Evolutionary conservation across 2,797 vertebrate genomes (phyloP).

Genomic region (Hyperoplus lanceolatus): DNA sequence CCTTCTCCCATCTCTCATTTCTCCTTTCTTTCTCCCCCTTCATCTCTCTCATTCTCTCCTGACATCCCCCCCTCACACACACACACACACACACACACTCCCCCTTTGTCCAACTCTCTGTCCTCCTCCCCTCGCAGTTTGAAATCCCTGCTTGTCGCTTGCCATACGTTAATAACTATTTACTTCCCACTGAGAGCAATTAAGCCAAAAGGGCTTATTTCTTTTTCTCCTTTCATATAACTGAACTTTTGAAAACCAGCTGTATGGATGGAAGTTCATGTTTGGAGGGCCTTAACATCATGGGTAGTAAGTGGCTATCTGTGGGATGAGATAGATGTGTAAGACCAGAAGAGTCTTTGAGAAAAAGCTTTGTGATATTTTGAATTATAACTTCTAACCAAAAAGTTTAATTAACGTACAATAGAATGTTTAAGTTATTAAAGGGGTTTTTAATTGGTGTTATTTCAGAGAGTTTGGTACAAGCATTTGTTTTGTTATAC

Average conservation of each 20-base stretch:
- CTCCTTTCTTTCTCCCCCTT: constrained; percentile 33
- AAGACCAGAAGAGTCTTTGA: not conserved
- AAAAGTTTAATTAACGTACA: constrained; percentile 6
- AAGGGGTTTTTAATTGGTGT: constrained; percentile 8
- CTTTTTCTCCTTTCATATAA: constrained; percentile 53
- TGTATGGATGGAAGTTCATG: constrained; percentile 38
- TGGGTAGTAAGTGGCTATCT: not conserved
- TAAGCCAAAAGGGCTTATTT: constrained; percentile 66
- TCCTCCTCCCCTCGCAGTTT: constrained; percentile 60
- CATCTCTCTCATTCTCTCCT: constrained; percentile 51
- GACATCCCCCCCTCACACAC: constrained; percentile 32
- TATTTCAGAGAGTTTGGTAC: constrained; percentile 20
- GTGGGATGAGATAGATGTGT: not conserved
- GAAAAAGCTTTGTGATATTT: constrained; percentile 20
- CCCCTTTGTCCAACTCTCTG: constrained; percentile 45
- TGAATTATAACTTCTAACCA: not conserved
- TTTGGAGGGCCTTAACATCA: constrained; percentile 34
- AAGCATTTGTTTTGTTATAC: constrained; percentile 5
- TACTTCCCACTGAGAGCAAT: constrained; percentile 85
- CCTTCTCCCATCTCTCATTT: constrained; percentile 25
- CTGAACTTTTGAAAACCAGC: constrained; percentile 60
- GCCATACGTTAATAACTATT: constrained; percentile 82
- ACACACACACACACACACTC: not conserved
- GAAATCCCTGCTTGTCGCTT: constrained; percentile 74
- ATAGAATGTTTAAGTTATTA: constrained; percentile 15